phyloP scores from a whole-genome alignment of 1,140 invertebrate species.

The Eufriesea mexicana region DNA sequence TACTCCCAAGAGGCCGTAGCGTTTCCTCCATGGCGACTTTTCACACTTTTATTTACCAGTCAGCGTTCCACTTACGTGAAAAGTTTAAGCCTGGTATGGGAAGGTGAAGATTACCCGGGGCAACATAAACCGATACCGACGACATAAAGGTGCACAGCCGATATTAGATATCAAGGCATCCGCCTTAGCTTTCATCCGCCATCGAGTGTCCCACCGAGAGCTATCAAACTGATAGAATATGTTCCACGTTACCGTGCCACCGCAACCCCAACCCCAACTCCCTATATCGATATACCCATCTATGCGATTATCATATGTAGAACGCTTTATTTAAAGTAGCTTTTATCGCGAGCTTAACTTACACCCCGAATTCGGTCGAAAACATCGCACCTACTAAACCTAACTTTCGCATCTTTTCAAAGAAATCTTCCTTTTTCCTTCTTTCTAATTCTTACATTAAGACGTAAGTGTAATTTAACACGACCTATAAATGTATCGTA shows the following conservation, averaged over 20 bases:
- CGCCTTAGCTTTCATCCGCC: constrained; percentile 58
- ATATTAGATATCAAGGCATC: constrained; percentile 74
- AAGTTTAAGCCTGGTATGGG: constrained; percentile 64
- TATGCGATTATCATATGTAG: constrained; percentile 71
- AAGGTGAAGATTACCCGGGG: constrained; percentile 64
- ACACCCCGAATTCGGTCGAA: constrained; percentile 31
- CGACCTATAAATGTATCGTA: too few relatives aligned
- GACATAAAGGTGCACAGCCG: constrained; percentile 63
- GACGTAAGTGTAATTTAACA: too few relatives aligned
- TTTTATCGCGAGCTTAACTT: constrained; percentile 71
- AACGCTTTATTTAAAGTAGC: constrained; percentile 74
- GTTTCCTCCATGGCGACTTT: constrained; percentile 9
- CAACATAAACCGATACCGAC: constrained; percentile 64
- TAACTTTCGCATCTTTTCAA: background rate
- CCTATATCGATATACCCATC: constrained; percentile 7
- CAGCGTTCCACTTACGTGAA: constrained; percentile 65
- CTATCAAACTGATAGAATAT: constrained; percentile 78
- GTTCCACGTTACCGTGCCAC: constrained; percentile 44
- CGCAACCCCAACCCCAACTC: background rate
- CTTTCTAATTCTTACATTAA: background rate
- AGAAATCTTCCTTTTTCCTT: background rate
- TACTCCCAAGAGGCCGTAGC: constrained; percentile 50
- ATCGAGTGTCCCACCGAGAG: constrained; percentile 72
- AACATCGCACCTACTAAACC: background rate
- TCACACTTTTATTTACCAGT: constrained; percentile 54